Base-by-base conservation (phyloP, 2,113 vertebrate genomes). In the Osmerus mordax region DNA sequence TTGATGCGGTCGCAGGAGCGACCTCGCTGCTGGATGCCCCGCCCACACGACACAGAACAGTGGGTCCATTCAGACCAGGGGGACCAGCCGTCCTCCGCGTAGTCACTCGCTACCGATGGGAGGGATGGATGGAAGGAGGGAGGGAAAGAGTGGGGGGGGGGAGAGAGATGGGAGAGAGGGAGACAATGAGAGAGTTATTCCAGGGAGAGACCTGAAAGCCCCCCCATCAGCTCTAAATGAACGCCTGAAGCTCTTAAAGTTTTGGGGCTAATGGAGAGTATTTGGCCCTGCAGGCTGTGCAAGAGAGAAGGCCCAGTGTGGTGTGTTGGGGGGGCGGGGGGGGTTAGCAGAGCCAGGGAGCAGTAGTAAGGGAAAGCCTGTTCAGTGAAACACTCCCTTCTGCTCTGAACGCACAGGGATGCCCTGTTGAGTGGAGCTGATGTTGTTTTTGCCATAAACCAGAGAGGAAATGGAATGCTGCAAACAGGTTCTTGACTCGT, bases 61-160 rank as follows among this genome's bases (percentile, higher is more conserved):
- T 96, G 94, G 32, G 97, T 99, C 97, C 97, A 99, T 87, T 99
- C 97, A 81, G 97, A 99, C 97, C 97, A 99, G 0, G 93, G 97
- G 69, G 97, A 99, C 97, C 97, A 99, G 86, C 95, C 93, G 36
- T 98, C 97, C 29, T 99, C 97, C 4, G 96, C 96, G 3, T 92
- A 97, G 91, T 99, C 96, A 0, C 95, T 99, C 78, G 91, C 97
- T 99, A 88, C 80, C 78, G 60, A 81, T 66, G 58, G 78, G 78
- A 74, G 77, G 79, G 80, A 78, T 70, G 74, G 65, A 77, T 70
- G 77, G 82, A 47, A 56, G 15, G 32, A 75, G 63, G 11, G 3
- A 41, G 15, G 25, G 72, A 79, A 82, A 52, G 73, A 47, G 12
- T 70, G 72, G 74, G 74, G 69, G 84, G 84, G 19, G 55, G 9